Evolutionary conservation across 2,797 vertebrate genomes (phyloP).

Genomic region (Alfaro cultratus): DNA sequence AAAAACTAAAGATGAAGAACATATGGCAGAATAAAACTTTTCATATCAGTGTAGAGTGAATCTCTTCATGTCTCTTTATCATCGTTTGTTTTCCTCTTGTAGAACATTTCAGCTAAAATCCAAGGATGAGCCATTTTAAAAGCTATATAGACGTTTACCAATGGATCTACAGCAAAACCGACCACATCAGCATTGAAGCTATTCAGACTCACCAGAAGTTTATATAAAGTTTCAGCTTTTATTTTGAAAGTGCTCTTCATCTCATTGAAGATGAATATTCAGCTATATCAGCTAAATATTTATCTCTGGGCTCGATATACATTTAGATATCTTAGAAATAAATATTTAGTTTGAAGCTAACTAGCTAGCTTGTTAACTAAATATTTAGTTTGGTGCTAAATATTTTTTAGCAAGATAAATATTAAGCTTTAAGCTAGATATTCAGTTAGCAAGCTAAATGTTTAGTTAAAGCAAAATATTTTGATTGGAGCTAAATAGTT

Average conservation of each 20-base stretch:
- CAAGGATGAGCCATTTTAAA: neutral
- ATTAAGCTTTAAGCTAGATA: too few species aligned
- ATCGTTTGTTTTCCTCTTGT: neutral
- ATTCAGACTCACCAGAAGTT: neutral
- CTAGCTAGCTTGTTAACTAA: too few species aligned
- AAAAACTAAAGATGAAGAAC: neutral
- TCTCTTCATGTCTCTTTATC: neutral
- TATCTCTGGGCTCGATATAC: neutral
- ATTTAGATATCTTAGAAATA: neutral
- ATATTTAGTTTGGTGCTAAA: too few species aligned
- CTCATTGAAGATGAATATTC: too few species aligned
- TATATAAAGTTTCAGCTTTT: neutral
- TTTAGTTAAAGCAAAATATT: too few species aligned
- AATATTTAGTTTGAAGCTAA: neutral
- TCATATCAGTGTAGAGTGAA: neutral
- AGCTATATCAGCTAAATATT: too few species aligned
- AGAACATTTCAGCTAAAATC: neutral
- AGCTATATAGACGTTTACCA: neutral
- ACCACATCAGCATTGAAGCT: neutral
- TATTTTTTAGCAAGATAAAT: too few species aligned
- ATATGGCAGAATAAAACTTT: neutral
- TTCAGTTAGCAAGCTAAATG: too few species aligned
- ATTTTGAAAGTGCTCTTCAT: too few species aligned
- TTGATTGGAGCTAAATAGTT: too few species aligned
- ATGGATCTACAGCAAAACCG: neutral